Conservation (phyloP, 2,797 vertebrate genomes). For the Chelonia mydas region DNA sequence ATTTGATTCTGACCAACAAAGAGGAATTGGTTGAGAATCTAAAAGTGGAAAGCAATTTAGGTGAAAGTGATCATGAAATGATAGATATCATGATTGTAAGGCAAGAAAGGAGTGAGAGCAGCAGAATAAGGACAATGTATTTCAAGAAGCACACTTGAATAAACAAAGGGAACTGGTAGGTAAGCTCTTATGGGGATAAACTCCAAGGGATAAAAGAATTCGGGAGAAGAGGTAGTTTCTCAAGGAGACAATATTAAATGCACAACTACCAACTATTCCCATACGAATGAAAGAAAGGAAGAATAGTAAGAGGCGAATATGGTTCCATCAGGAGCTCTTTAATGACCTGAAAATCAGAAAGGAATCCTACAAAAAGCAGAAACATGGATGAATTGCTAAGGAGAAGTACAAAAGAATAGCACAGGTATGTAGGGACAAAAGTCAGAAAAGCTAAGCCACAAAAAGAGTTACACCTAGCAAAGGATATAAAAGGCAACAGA, state of each 20-base stretch:
- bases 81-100: not conserved
- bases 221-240: not conserved
- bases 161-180: not conserved
- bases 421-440: not conserved
- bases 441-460: not conserved
- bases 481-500: no score
- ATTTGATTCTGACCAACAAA: not conserved
- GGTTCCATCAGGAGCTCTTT: no score
- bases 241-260: not conserved
- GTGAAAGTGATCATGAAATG: not conserved
- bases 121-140: not conserved
- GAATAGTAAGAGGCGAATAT: no score
- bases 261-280: not conserved
- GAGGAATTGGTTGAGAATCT: not conserved
- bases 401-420: not conserved
- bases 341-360: not conserved
- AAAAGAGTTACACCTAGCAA: not conserved
- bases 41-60: not conserved
- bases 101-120: not conserved
- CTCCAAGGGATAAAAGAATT: not conserved
- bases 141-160: not conserved
- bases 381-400: not conserved
- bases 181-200: not conserved
- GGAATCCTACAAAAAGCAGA: not conserved
- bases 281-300: not conserved